These are phyloP conservation scores for Sarcoramphus papa DNA, from an alignment of 2,797 vertebrate species.

Conservation along the genomic window DNA sequence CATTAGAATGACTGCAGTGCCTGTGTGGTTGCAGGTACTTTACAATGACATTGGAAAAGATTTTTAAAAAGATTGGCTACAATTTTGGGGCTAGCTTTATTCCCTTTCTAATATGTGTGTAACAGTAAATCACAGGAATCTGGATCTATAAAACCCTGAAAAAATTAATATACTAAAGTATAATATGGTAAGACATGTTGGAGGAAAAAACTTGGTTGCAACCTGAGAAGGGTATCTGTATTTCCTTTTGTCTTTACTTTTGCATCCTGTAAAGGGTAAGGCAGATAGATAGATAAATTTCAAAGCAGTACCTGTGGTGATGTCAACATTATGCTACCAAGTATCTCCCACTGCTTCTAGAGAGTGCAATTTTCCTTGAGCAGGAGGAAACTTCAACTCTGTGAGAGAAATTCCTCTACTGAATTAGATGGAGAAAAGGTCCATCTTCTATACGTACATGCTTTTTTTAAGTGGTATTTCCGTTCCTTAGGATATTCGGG, in stretches of 20 bases:
- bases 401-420: neutral
- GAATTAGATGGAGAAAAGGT: neutral
- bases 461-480: neutral
- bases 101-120: neutral
- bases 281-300: neutral
- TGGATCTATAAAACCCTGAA: neutral
- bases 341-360: neutral
- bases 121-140: neutral
- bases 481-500: neutral
- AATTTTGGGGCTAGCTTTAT: neutral
- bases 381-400: neutral
- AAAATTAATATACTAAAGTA: neutral
- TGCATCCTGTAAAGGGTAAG: neutral
- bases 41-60: neutral
- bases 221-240: neutral
- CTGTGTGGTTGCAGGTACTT: neutral
- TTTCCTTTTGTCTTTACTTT: neutral
- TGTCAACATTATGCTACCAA: neutral
- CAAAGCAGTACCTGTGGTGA: neutral
- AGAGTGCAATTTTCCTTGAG: neutral
- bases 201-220: neutral
- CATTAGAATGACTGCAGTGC: neutral
- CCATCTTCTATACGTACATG: neutral
- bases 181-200: neutral
- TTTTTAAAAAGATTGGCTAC: neutral